Percentiles rank a stretch among this genome's conserved stretches.
phyloP scores from a whole-genome alignment of 2,888 invertebrate species.

The Brachycybe producta region DNA sequence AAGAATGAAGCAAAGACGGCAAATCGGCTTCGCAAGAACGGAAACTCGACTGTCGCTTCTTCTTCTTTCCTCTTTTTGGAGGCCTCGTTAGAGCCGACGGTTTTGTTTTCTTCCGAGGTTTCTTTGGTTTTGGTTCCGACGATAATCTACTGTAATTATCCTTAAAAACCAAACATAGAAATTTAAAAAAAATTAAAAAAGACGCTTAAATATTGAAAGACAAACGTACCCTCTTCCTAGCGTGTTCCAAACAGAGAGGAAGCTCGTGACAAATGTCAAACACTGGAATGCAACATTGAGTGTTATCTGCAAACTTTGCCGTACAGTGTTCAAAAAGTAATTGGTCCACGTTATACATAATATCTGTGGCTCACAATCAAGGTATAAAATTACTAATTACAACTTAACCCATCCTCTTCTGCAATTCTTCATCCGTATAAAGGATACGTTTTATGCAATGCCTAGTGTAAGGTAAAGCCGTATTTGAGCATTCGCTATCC shows the following conservation, averaged over 20 bases:
- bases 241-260: slow-evolving; percentile 74
- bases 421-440: slow-evolving; percentile 18
- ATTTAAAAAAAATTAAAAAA: neutral
- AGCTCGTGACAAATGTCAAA: slow-evolving; percentile 64
- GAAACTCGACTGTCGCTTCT: slow-evolving; percentile 33
- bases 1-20: neutral
- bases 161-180: slow-evolving; percentile 33
- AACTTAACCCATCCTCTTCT: neutral
- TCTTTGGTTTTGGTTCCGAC: slow-evolving; percentile 61
- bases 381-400: neutral
- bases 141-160: slow-evolving; percentile 68
- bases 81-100: slow-evolving; percentile 36
- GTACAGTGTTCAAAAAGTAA: slow-evolving; percentile 66
- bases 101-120: slow-evolving; percentile 39
- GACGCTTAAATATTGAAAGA: neutral
- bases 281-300: slow-evolving; percentile 63
- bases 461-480: slow-evolving; percentile 59
- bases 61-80: slow-evolving; percentile 45
- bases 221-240: slow-evolving; percentile 53
- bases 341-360: slow-evolving; percentile 72
- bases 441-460: slow-evolving; percentile 58
- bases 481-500: slow-evolving; percentile 28
- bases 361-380: slow-evolving; percentile 39
- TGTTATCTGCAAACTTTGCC: slow-evolving; percentile 58
- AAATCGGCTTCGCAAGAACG: slow-evolving; percentile 10